phyloP scores from a whole-genome alignment of 2,888 invertebrate species.

The Andrena chrysosceles region DNA sequence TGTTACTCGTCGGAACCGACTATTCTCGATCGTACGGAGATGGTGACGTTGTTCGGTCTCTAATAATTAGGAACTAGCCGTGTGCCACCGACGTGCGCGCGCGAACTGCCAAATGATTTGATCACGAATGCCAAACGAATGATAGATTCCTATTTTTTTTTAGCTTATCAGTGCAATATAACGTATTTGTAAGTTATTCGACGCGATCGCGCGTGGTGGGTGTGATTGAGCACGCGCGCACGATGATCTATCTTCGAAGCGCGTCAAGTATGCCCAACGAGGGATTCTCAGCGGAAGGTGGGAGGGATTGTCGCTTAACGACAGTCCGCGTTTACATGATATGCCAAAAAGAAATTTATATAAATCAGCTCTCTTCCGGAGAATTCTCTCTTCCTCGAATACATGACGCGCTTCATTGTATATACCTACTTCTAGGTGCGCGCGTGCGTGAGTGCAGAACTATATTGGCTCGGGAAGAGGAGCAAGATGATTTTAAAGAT shows the following conservation, averaged over 20 bases:
- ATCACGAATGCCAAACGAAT: conserved; percentile 77
- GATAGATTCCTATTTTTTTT: conserved; percentile 74
- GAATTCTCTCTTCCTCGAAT: not conserved
- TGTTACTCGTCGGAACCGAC: not conserved
- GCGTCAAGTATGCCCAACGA: conserved; percentile 1
- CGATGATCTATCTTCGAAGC: not conserved
- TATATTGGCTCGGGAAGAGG: not conserved
- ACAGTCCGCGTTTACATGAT: not conserved
- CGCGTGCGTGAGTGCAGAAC: not conserved
- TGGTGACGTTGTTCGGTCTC: not conserved
- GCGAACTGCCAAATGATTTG: conserved; percentile 67
- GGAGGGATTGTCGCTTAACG: not conserved
- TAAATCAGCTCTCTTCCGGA: not conserved
- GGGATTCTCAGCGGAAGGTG: not conserved
- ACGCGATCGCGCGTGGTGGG: not conserved
- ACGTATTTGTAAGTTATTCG: conserved; percentile 69
- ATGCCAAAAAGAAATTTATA: not conserved
- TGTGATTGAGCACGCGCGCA: not conserved
- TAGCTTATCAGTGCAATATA: conserved; percentile 65
- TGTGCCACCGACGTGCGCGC: conserved; percentile 1
- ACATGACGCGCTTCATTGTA: not conserved
- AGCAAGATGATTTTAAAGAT: not conserved
- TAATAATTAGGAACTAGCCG: not conserved
- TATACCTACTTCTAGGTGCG: not conserved
- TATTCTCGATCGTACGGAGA: not conserved